phyloP scores from a whole-genome alignment of 2,888 invertebrate genomes.

The Mechanitis messenoides region DNA sequence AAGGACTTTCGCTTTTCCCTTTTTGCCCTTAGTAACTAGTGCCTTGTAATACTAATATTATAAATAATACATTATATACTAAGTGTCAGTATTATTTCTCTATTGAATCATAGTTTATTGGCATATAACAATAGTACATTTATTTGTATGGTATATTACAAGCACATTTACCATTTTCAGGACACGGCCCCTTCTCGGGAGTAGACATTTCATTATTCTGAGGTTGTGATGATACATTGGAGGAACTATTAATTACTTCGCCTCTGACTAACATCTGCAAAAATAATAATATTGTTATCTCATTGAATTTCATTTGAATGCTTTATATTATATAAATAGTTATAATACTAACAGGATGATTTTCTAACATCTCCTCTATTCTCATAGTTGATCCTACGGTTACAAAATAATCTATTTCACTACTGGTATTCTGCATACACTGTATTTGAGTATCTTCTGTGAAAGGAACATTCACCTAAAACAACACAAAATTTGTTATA shows the following conservation, averaged over 20 bases:
- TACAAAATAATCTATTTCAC: conserved; percentile 87
- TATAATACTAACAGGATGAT: conserved; percentile 59
- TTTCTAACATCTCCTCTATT: conserved; percentile 72
- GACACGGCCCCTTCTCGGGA: conserved; percentile 56
- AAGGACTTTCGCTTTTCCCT: no score
- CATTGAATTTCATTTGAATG: background rate
- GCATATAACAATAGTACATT: conserved; percentile 4
- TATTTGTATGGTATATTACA: no score
- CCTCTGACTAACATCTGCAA: conserved; percentile 68
- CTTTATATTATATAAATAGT: conserved; percentile 4
- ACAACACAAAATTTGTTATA: conserved; percentile 23
- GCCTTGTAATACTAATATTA: no score
- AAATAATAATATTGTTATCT: conserved; percentile 6
- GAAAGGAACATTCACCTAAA: conserved; percentile 82
- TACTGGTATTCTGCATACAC: conserved; percentile 83
- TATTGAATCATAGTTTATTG: conserved; percentile 7
- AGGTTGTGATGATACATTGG: conserved; percentile 55
- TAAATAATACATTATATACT: no score
- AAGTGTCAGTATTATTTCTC: no score
- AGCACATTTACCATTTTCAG: background rate
- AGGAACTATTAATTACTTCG: conserved; percentile 62
- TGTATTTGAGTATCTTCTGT: conserved; percentile 83
- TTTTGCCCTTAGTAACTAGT: no score
- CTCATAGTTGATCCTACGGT: conserved; percentile 79
- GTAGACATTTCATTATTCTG: conserved; percentile 67